Conservation (phyloP, 2,888 invertebrate species). For the Hololepta plana region DNA sequence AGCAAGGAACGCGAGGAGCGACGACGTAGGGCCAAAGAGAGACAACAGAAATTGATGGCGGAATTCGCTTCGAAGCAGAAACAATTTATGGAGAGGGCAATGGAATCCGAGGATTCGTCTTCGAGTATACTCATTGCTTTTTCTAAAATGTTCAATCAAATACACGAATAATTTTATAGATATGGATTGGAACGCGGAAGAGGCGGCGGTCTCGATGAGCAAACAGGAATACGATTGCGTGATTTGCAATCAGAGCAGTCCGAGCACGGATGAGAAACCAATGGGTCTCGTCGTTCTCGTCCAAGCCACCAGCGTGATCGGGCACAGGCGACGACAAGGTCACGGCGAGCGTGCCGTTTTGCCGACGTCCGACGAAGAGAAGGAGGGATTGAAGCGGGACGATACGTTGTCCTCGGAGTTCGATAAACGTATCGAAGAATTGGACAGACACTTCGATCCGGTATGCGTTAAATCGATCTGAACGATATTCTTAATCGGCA, state of each 20-base stretch:
- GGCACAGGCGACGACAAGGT: slow-evolving; percentile 41
- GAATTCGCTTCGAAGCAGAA: slow-evolving; percentile 84
- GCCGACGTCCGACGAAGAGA: slow-evolving; percentile 47
- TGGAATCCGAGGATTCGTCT: slow-evolving; percentile 35
- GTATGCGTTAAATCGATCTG: no score
- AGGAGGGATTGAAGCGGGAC: slow-evolving; percentile 34
- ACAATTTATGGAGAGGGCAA: slow-evolving; percentile 72
- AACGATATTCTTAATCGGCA: no score
- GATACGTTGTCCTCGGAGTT: slow-evolving; percentile 58
- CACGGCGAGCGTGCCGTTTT: slow-evolving; percentile 35
- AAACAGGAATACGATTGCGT: slow-evolving; percentile 80
- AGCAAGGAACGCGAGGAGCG: slow-evolving; percentile 65
- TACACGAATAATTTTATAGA: slow-evolving; percentile 16
- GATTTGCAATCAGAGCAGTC: slow-evolving; percentile 82
- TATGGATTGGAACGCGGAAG: slow-evolving; percentile 36
- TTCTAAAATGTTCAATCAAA: slow-evolving; percentile 1
- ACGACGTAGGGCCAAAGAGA: slow-evolving; percentile 67
- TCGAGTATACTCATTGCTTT: slow-evolving; percentile 11
- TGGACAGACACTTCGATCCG: slow-evolving; percentile 58
- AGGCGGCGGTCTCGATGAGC: slow-evolving; percentile 32
- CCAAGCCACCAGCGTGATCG: slow-evolving; percentile 75
- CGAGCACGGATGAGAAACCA: slow-evolving; percentile 65
- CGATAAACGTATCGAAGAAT: slow-evolving; percentile 56
- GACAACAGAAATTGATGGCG: slow-evolving; percentile 83
- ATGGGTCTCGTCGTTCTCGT: slow-evolving; percentile 81